Base-by-base conservation (phyloP, 2,797 vertebrate species). In the Zonotrichia albicollis region DNA sequence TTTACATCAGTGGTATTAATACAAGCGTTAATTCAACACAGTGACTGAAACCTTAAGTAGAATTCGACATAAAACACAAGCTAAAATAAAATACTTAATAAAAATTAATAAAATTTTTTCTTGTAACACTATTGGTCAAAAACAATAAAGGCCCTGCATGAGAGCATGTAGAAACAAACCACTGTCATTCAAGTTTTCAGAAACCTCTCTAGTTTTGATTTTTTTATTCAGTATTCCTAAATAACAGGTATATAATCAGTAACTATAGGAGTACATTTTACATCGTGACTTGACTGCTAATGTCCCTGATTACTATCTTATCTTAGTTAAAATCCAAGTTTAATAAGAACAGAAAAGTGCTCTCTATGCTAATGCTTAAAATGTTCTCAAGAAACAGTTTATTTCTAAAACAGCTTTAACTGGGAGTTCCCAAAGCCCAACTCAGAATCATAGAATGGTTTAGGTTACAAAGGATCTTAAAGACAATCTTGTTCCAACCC, bases 211-310 rank as follows among this genome's bases (percentile, higher is more conserved):
- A 42, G 43, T 55, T 80, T 46, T 25, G 20, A 60, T 43, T 54
- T 88, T 89, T 87, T 46, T 20, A 27, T 36, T 53, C 73, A 70
- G 14, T 53, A 64, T 57, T 29, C 61, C 60, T 70, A 76, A 40
- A 11, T 30, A 90, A n/a, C 25, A 84, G 26, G 27, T 89, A 40
- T 45, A 88, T 90, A 97, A 96, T 92, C 84, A 95, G 90, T 96
- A 94, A 95, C 87, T 74, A 82, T 17, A 64, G 54, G 46, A 83
- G 68, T 68, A 30, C 23, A 40, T 92, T 96, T 96, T 91, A 73
- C 87, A 95, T 71, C 27, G 42, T 93, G 95, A 95, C 92, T 89
- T 92, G 94, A 96, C 97, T 97, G 85, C 88, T 96, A 97, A 97
- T 79, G 64, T 46, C 84, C 23, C 76, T 86, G 93, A 94, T 96